A percentile compares a stretch with the other conserved stretches of the same genome.
These are phyloP conservation scores for Drosophila quasianomalipes DNA, from an alignment of 2,888 invertebrate genomes.

Conservation along the genomic window DNA sequence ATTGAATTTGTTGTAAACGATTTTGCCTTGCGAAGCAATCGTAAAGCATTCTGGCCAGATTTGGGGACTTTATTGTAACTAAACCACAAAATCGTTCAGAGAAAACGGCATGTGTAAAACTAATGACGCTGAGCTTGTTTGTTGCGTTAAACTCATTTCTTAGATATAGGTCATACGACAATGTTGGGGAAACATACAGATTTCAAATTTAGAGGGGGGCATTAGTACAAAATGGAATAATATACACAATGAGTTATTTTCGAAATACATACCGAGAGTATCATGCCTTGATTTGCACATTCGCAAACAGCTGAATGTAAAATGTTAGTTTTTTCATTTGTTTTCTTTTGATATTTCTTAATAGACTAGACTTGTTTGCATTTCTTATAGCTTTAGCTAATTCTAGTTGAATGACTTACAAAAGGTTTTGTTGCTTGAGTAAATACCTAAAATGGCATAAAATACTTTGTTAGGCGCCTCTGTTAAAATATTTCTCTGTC, in stretches of 20 bases:
- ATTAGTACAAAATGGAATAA: conserved; percentile 44
- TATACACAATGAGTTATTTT: conserved; percentile 31
- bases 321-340: conserved; percentile 10
- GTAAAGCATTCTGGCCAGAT: conserved; percentile 7
- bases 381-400: conserved; percentile 27
- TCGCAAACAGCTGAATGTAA: conserved; percentile 20
- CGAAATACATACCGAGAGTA: conserved; percentile 21
- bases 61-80: conserved; percentile 2
- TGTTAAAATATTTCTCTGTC: conserved; percentile 62
- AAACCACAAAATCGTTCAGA: conserved; percentile 8
- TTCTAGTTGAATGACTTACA: conserved; percentile 52
- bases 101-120: conserved; percentile 2
- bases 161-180: conserved; percentile 41
- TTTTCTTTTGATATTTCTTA: conserved; percentile 24
- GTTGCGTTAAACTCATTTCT: conserved; percentile 37
- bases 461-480: conserved; percentile 67
- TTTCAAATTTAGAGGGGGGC: conserved; percentile 1
- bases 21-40: conserved; percentile 9
- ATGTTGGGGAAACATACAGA: conserved; percentile 50
- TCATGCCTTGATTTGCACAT: conserved; percentile 13
- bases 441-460: conserved; percentile 73
- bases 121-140: conserved; percentile 24
- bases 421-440: conserved; percentile 54
- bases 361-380: conserved; percentile 65
- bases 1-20: conserved; percentile 30